These are phyloP conservation scores for Platyrinchus mystaceus DNA, from an alignment of 2,797 vertebrate genomes.

Conservation along the genomic window DNA sequence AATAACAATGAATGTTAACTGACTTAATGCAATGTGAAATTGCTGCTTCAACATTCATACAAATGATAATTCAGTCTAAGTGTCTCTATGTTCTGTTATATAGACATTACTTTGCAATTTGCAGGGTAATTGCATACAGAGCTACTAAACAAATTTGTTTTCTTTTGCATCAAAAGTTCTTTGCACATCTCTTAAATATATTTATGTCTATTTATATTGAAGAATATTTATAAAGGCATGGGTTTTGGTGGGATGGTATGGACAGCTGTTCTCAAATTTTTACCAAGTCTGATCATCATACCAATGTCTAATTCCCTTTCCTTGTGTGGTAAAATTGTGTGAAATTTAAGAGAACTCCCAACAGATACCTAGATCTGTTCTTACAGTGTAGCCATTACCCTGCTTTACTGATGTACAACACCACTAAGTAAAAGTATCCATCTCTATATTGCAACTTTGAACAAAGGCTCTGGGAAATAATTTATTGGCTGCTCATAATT, in stretches of 20 bases:
- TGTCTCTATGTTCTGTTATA: conserved; percentile 22
- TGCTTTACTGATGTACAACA: conserved; percentile 38
- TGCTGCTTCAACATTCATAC: conserved; percentile 26
- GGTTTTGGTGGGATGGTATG: not conserved
- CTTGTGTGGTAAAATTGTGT: conserved; percentile 63
- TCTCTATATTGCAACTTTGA: not conserved
- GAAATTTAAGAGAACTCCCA: conserved; percentile 71
- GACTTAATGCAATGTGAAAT: conserved; percentile 56
- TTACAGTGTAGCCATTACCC: conserved; percentile 39
- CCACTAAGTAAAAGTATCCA: not conserved
- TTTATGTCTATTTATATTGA: not conserved
- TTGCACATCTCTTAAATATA: not conserved
- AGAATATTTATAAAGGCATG: not conserved
- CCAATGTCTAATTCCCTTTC: conserved; percentile 68
- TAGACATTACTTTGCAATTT: conserved; percentile 50
- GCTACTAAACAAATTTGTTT: conserved; percentile 50
- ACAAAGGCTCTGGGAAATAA: not conserved
- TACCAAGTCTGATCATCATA: conserved; percentile 41
- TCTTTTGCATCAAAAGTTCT: conserved; percentile 22
- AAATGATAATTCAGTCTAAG: conserved; percentile 45
- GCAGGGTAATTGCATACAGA: conserved; percentile 24
- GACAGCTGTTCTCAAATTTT: conserved; percentile 26
- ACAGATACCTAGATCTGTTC: not conserved
- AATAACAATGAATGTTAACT: conserved; percentile 41
- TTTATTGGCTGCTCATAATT: conserved; percentile 2